Evolutionary conservation across 1,140 invertebrate species (phyloP), one percentile per base, ranked within the genome.

Genomic region (Dinoponera quadriceps): DNA sequence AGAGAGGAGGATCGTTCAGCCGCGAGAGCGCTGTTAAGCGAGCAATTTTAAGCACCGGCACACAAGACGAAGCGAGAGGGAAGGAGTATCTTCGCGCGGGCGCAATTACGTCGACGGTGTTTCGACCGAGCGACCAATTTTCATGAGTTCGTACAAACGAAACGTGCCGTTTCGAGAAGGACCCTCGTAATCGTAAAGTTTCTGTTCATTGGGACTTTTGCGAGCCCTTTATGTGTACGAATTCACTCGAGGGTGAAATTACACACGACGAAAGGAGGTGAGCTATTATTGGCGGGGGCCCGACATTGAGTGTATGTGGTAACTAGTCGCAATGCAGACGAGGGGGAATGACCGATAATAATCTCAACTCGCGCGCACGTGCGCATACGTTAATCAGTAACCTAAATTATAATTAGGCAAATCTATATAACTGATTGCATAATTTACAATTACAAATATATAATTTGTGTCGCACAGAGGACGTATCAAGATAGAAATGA

Each of bases 71-170:
- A 11, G 38, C 38, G 38, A 44, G 38, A 44, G 38, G 18, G 7
- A 29, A 14, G 29, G 29, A 18, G 9, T 22, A 29, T 62, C 57
- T 57, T 25, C 22, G 16, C 63, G 14, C 51, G 62, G 68, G 63
- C 38, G 51, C 60, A 83, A 83, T 77, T 77, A 66, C 54, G 51
- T 25, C 54, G 75, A 11, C 22, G 9, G 27, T 66, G 4, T 69
- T 69, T 51, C 44, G 20, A 20, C 13, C 51, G 48, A 33, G 29
- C 57, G 75, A 78, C 29, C 51, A 60, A 78, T 78, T 49, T 78
- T 68, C 63, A 59, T 54, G 62, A 66, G 20, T 59, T 20, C 16
- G 29, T 48, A 38, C 27, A 16, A 51, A 11, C 22, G 29, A 69
- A 78, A 57, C 44, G 22, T 57, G 51, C 63, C 63, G 22, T 57